A percentile compares a stretch with the other conserved stretches of the same genome.
These are phyloP conservation scores for Orchestes rusci DNA, from an alignment of 2,888 invertebrate genomes.

Conservation along the genomic window DNA sequence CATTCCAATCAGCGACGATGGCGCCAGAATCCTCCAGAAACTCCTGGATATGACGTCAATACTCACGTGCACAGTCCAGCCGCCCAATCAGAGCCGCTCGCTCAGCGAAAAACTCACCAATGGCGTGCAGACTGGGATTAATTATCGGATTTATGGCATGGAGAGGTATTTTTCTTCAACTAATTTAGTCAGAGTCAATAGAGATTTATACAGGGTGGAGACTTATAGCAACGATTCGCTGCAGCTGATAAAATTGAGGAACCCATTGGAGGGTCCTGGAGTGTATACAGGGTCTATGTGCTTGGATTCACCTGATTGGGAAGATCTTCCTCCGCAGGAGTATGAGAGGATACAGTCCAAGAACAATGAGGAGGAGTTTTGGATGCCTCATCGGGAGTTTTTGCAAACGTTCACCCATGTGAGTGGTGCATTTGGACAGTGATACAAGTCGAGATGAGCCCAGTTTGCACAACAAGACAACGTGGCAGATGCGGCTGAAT, in stretches of 20 bases:
- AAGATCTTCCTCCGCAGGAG: slow-evolving; percentile 65
- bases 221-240: slow-evolving; percentile 63
- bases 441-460: slow-evolving; percentile 83
- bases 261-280: slow-evolving; percentile 56
- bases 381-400: slow-evolving; percentile 79
- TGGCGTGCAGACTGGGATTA: slow-evolving; percentile 65
- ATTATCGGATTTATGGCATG: slow-evolving; percentile 68
- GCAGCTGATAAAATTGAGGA: slow-evolving; percentile 63
- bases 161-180: too few relatives aligned
- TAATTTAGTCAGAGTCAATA: too few relatives aligned
- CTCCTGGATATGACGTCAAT: slow-evolving; percentile 77
- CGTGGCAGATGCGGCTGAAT: slow-evolving; percentile 83
- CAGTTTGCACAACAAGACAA: slow-evolving; percentile 66
- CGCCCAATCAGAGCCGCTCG: slow-evolving; percentile 43
- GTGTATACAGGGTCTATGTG: slow-evolving; percentile 69
- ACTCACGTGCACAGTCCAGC: slow-evolving; percentile 68
- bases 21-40: slow-evolving; percentile 59
- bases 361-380: slow-evolving; percentile 42
- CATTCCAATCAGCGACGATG: slow-evolving; percentile 63
- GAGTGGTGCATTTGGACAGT: slow-evolving; percentile 48
- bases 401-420: slow-evolving; percentile 73
- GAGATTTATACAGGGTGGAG: slow-evolving; percentile 61
- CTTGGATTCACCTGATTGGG: slow-evolving; percentile 65
- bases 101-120: slow-evolving; percentile 56
- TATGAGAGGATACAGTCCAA: slow-evolving; percentile 61